phyloP scores from a whole-genome alignment of 1,140 invertebrate species.

The Saccostrea cuccullata region DNA sequence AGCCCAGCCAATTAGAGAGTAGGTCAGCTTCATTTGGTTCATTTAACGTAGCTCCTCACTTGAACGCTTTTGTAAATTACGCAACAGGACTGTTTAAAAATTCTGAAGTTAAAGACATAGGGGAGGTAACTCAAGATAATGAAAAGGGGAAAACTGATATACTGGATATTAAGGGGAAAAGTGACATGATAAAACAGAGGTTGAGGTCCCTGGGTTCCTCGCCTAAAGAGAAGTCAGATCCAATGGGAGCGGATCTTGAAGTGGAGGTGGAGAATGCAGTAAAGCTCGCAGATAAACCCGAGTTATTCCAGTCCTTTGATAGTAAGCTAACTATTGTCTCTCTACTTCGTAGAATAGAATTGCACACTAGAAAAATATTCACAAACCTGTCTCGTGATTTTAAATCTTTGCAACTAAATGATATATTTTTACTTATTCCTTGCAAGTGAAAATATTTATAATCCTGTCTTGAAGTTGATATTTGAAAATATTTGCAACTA shows the following conservation, averaged over 20 bases:
- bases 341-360: background rate
- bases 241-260: slow-evolving; percentile 37
- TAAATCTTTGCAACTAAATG: too few relatives aligned
- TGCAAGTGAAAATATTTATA: background rate
- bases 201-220: background rate
- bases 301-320: slow-evolving; percentile 95
- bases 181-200: background rate
- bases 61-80: slow-evolving; percentile 78
- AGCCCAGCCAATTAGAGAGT: slow-evolving; percentile 7
- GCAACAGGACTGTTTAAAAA: slow-evolving; percentile 79
- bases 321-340: slow-evolving; percentile 83
- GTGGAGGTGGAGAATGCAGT: slow-evolving; percentile 82
- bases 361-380: too few relatives aligned
- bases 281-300: slow-evolving; percentile 95
- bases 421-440: background rate
- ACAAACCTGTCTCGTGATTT: too few relatives aligned
- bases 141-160: slow-evolving; percentile 49
- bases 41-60: slow-evolving; percentile 65
- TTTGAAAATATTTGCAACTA: background rate
- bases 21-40: slow-evolving; percentile 61
- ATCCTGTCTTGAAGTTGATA: too few relatives aligned
- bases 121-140: slow-evolving; percentile 53
- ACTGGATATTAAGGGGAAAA: slow-evolving; percentile 39
- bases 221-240: slow-evolving; percentile 38
- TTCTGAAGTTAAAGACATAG: slow-evolving; percentile 69